Evolutionary conservation across 2,888 invertebrate species (phyloP).

Genomic region (Neoaliturus tenellus): DNA sequence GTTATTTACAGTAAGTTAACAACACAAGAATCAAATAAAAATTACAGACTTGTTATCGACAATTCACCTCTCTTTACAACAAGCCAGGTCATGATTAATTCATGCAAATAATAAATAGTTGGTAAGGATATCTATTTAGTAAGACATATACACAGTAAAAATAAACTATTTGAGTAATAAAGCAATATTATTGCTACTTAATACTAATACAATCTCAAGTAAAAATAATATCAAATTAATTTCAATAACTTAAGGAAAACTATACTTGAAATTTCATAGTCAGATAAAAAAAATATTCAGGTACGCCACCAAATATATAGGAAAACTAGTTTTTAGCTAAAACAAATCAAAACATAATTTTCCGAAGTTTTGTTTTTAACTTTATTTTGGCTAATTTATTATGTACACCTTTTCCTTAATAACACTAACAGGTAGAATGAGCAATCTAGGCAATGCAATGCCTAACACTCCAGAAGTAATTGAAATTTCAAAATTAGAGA

Average conservation of each 20-base stretch:
- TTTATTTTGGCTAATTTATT: too few species aligned
- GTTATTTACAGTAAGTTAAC: constrained; percentile 32
- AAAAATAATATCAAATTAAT: constrained; percentile 36
- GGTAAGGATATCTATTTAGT: constrained; percentile 13
- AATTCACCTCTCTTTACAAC: not conserved
- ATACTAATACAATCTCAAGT: constrained; percentile 27
- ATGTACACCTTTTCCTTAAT: not conserved
- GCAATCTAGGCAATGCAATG: not conserved
- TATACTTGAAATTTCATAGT: not conserved
- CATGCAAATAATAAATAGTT: constrained; percentile 30
- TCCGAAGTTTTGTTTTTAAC: too few species aligned
- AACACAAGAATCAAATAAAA: constrained; percentile 8
- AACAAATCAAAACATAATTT: not conserved
- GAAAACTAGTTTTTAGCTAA: not conserved
- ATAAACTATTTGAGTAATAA: constrained; percentile 36
- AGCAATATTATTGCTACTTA: constrained; percentile 48
- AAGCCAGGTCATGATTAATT: constrained; percentile 12
- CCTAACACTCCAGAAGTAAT: not conserved
- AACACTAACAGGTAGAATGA: not conserved
- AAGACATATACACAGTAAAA: constrained; percentile 6
- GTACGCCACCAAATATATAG: constrained; percentile 19
- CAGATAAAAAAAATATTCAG: not conserved
- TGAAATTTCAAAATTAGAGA: not conserved
- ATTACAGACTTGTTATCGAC: constrained; percentile 5
- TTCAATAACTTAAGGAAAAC: constrained; percentile 29